These are phyloP conservation scores for Anoplopoma fimbria DNA, from an alignment of 2,113 vertebrate genomes.

Conservation along the genomic window DNA sequence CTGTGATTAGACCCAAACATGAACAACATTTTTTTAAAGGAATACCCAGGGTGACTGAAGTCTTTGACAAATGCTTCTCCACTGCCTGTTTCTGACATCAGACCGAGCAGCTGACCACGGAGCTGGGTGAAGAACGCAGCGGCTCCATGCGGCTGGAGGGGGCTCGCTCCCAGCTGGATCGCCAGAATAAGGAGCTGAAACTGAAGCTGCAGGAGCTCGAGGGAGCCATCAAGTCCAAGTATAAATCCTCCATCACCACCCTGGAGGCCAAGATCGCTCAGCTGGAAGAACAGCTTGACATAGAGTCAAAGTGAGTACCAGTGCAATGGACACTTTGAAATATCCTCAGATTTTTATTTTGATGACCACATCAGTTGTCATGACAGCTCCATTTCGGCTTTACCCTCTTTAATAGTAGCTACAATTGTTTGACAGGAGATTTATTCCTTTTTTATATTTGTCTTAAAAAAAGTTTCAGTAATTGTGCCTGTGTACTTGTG, in stretches of 20 bases:
- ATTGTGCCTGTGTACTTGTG: not conserved
- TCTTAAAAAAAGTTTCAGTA: not conserved
- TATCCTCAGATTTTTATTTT: not conserved
- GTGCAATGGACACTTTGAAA: not conserved
- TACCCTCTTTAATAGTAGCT: not conserved
- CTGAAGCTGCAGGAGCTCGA: constrained; percentile 95
- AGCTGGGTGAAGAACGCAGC: constrained; percentile 91
- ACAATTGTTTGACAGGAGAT: not conserved
- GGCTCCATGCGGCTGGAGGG: constrained; percentile 92
- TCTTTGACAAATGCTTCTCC: not conserved
- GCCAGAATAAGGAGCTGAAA: constrained; percentile 96
- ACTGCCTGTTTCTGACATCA: constrained; percentile 49
- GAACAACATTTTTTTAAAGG: not conserved
- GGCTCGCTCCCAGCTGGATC: constrained; percentile 90
- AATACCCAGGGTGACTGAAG: not conserved
- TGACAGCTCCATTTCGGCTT: not conserved
- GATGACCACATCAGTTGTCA: not conserved
- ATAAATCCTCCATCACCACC: constrained; percentile 88
- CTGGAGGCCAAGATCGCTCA: constrained; percentile 93
- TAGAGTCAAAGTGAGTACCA: constrained; percentile 89
- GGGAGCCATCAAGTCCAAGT: constrained; percentile 90
- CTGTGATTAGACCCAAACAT: not conserved
- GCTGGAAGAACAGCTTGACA: constrained; percentile 94
- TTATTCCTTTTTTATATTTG: no score
- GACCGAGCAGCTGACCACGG: constrained; percentile 91